Conservation (phyloP, 2,888 invertebrate species). For the Sesia bembeciformis region DNA sequence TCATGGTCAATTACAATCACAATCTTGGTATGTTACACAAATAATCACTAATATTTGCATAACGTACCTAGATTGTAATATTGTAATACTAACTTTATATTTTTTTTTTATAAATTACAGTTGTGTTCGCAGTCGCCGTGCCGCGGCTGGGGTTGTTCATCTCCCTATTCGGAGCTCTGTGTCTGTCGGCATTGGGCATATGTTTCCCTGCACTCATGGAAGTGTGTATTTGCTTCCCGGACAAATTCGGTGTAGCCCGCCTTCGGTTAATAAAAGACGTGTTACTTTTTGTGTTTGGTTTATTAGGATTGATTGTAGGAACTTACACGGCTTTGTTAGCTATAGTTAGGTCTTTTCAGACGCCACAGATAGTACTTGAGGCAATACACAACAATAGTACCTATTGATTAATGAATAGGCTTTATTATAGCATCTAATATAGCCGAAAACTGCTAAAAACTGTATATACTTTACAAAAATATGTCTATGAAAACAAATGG, state of each 20-base stretch:
- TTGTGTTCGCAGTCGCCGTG: constrained; percentile 72
- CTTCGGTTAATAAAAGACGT: constrained; percentile 59
- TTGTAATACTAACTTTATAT: no score
- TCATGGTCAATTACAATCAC: no score
- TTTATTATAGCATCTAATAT: no score
- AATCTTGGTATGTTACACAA: no score
- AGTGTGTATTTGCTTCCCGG: constrained; percentile 72
- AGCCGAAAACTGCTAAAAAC: no score
- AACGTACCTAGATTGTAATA: no score
- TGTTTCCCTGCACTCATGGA: constrained; percentile 83
- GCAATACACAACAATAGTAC: neutral
- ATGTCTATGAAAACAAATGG: no score
- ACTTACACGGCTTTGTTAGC: constrained; percentile 77
- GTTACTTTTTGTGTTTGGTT: constrained; percentile 73
- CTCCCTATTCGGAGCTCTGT: constrained; percentile 89
- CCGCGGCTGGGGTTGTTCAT: constrained; percentile 86
- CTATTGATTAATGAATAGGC: no score
- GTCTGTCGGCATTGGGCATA: constrained; percentile 87
- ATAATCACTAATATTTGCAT: no score
- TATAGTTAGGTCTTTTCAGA: constrained; percentile 63
- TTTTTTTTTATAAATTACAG: constrained; percentile 51
- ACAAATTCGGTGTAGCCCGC: constrained; percentile 56
- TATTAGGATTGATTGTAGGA: constrained; percentile 78
- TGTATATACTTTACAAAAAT: no score
- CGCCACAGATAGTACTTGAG: neutral